Evolutionary conservation across 2,113 vertebrate genomes (phyloP), one percentile per base, ranked within the genome.

Genomic region (Urocynchramus pylzowi): DNA sequence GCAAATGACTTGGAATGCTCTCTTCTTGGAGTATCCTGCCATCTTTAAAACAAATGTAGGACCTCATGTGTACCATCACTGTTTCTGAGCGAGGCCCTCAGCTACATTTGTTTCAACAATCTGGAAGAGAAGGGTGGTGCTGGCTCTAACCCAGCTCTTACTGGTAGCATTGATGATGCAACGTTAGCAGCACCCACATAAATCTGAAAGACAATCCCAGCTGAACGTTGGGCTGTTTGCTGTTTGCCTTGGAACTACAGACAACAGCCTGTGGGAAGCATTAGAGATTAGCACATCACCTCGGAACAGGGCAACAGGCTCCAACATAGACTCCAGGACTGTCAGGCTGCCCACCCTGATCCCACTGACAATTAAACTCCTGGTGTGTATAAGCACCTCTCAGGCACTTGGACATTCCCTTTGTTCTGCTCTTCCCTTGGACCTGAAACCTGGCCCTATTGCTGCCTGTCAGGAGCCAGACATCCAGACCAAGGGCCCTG

Each of bases 11-110:
- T 30, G 5, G n/a, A 69, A 56, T 7, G 18, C 10, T 81, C 47
- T 63, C 53, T 60, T 73, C 49, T 12, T 45, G 26, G 26, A 91
- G 33, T 12, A 71, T 22, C 16, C 50, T 0, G 2, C 19, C n/a
- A 18, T 31, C 61, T 27, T 5, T 70, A 45, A 70, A 81, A 81
- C 13, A 57, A 67, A 50, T 0, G 2, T 3, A 71, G 35, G 23
- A 54, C 6, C 16, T 60, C 8, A 3, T 3, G 3, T 3, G 9
- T 19, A 64, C 33, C 1, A 0, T 27, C 24, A n/a, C 41, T 26
- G 6, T 21, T 42, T 41, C 20, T 5, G 9, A 69, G 30, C 0
- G 1, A 61, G 47, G 50, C 7, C 45, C 50, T n/a, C 39, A 27
- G 81, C 21, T 75, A 33, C 11, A 33, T 37, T 53, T 63, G 41